phyloP scores from a whole-genome alignment of 1,140 invertebrate species.

The Pentalonia nigronervosa region DNA sequence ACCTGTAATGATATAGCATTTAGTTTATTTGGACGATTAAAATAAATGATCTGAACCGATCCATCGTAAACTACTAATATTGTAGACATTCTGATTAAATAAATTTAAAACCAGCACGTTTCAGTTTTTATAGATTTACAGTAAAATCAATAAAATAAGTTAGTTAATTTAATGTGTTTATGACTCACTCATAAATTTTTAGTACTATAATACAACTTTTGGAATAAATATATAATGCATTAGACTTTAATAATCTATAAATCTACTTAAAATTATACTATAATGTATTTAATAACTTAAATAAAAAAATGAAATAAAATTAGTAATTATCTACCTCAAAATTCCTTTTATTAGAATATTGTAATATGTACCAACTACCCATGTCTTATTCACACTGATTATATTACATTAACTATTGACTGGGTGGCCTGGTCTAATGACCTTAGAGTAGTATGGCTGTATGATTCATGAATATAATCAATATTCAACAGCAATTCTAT shows the following conservation, averaged over 20 bases:
- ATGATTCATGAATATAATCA: no score
- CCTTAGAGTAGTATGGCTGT: neutral
- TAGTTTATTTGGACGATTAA: constrained; percentile 77
- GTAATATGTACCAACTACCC: neutral
- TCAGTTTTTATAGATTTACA: neutral
- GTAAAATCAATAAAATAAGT: neutral
- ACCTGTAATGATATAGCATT: constrained; percentile 77
- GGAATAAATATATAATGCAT: neutral
- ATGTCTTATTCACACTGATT: neutral
- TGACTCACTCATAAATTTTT: neutral
- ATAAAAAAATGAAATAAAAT: neutral
- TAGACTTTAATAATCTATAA: neutral
- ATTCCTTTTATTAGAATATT: neutral
- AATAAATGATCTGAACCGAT: constrained; percentile 66
- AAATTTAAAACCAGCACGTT: neutral
- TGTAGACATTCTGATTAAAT: constrained; percentile 10
- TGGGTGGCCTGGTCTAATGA: no score
- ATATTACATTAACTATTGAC: neutral
- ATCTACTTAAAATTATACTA: neutral
- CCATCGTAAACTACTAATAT: constrained; percentile 42
- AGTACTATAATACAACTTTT: neutral
- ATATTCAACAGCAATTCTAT: neutral
- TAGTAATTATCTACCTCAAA: neutral
- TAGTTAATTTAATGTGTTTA: neutral
- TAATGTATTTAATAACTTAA: neutral